Evolutionary conservation across 2,888 invertebrate species (phyloP).

Genomic region (Craniophora ligustri): DNA sequence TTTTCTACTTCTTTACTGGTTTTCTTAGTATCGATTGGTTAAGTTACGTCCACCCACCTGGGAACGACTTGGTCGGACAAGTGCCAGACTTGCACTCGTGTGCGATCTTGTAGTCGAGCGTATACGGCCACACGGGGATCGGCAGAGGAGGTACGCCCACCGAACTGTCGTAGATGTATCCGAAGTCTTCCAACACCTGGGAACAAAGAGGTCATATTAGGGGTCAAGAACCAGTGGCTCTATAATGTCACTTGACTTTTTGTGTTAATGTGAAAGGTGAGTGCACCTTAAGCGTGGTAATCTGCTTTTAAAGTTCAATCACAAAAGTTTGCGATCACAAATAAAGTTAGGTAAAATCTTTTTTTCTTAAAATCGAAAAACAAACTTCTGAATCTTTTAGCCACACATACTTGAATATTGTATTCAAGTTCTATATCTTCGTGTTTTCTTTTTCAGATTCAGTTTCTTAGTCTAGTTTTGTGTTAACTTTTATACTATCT

Average conservation of each 20-base stretch:
- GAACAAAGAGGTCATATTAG: constrained; percentile 13
- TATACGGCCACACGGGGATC: constrained; percentile 97
- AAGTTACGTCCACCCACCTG: constrained; percentile 87
- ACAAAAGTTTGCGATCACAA: not conserved
- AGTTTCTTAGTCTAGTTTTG: not conserved
- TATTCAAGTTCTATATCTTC: not conserved
- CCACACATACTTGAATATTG: not conserved
- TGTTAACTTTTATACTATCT: not conserved
- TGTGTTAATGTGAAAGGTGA: not conserved
- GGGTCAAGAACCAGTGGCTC: not conserved
- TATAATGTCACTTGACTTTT: not conserved
- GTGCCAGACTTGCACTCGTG: constrained; percentile 97
- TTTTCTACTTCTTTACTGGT: constrained; percentile 32
- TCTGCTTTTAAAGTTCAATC: not conserved
- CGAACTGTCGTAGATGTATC: constrained; percentile 97
- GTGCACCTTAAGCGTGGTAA: not conserved
- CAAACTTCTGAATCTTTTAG: not conserved
- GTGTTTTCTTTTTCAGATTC: not conserved
- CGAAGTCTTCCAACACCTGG: constrained; percentile 96
- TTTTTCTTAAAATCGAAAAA: not conserved
- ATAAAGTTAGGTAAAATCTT: too few species aligned
- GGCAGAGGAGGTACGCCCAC: constrained; percentile 94
- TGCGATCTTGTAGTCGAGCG: constrained; percentile 96
- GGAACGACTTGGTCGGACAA: constrained; percentile 96
- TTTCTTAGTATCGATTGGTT: constrained; percentile 27